Base-by-base conservation (phyloP, 2,888 invertebrate species). In the Protula sp. region DNA sequence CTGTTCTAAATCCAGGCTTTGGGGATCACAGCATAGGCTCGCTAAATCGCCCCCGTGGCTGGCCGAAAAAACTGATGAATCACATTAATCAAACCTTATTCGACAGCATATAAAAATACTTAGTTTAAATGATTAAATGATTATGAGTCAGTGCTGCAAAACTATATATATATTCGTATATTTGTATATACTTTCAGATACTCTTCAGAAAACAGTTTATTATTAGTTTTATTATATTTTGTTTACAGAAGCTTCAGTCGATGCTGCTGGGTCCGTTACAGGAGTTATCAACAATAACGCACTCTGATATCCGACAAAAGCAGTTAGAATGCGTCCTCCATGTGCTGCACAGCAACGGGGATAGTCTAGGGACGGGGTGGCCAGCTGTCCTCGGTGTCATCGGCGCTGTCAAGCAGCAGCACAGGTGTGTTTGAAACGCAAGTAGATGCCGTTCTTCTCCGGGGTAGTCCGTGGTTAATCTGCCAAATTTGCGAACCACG, bases 361-460 rank as follows among this genome's bases (percentile, higher is more conserved):
- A 97, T 78, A 89, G 90, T 64, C 85, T 98, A 47, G 89, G 90
- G 2, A 90, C 92, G 75, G 94, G 95, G 55, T 98, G 97, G 97
- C 94, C 95, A 27, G 86, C 91, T 63, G 89, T 97, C 74, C 87
- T 98, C 72, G 90, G 90, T 74, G 92, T 97, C 72, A 92, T 97
- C 73, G 93, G 94, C n/a, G 93, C 94, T 61, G 92, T 97, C 52
- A 90, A 89, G 67, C 89, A 91, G 74, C 91, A 92, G 76, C 94
- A 94, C 78, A 92, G 92, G 92, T 91, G 72, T 53, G 67, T 63
- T n/a, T n/a, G n/a, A n/a, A n/a, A n/a, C n/a, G n/a, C n/a, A n/a
- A n/a, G n/a, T n/a, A n/a, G n/a, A n/a, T n/a, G 54, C 24, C 2
- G 31, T 31, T 31, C 19, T 30, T 30, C 26, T 30, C 2, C 4